Evolutionary conservation across 2,113 vertebrate species (phyloP).

Genomic region (Xyrauchen texanus): DNA sequence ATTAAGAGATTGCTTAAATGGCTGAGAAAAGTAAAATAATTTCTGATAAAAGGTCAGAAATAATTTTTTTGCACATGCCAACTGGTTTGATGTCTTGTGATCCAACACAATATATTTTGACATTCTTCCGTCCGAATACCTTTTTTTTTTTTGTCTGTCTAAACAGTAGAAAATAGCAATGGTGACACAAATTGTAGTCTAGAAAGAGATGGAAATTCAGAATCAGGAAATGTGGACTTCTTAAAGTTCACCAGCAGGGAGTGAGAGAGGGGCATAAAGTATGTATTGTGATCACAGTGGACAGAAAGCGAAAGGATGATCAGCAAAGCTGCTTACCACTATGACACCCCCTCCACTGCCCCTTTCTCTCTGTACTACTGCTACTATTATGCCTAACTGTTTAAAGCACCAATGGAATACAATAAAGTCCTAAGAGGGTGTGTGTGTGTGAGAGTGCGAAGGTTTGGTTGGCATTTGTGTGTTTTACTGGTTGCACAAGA

Average conservation of each 20-base stretch:
- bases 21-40: too few relatives aligned
- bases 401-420: conserved; percentile 14
- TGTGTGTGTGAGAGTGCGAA: background rate
- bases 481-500: conserved; percentile 26
- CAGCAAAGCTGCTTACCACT: conserved; percentile 10
- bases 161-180: background rate
- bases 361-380: background rate
- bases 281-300: background rate
- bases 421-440: conserved; percentile 18
- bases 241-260: conserved; percentile 13
- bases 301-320: conserved; percentile 13
- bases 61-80: too few relatives aligned
- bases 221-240: background rate
- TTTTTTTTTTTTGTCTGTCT: too few relatives aligned
- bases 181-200: background rate
- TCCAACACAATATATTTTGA: too few relatives aligned
- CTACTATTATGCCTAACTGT: conserved; percentile 25
- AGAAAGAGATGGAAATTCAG: background rate
- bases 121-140: too few relatives aligned
- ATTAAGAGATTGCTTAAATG: too few relatives aligned
- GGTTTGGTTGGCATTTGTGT: conserved; percentile 25
- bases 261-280: background rate
- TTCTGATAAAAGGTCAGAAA: too few relatives aligned
- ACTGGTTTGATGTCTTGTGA: too few relatives aligned
- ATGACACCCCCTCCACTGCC: background rate